phyloP scores from a whole-genome alignment of 2,113 vertebrate species.

The Myodes glareolus region DNA sequence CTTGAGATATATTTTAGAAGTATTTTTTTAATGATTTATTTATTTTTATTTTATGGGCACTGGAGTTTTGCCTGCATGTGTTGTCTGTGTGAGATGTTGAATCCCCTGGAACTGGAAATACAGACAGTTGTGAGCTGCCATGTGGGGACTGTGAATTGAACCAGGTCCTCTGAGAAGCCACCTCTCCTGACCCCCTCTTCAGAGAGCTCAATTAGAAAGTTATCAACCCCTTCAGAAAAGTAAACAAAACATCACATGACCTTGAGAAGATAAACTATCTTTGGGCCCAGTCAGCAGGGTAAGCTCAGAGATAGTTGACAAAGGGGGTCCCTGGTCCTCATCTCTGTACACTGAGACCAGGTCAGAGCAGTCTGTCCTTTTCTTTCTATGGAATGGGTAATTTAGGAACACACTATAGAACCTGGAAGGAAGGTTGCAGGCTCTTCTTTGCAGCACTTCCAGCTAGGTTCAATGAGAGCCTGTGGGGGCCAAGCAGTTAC shows the following conservation, averaged over 20 bases:
- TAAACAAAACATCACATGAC: neutral
- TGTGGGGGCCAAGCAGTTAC: neutral
- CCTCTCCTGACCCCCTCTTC: neutral
- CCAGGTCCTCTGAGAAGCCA: neutral
- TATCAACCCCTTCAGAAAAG: neutral
- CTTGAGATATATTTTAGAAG: neutral
- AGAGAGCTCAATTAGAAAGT: conserved; percentile 18
- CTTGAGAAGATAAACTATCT: neutral
- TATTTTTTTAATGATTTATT: neutral
- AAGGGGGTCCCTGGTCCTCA: neutral
- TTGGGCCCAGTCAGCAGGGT: neutral
- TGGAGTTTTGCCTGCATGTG: neutral
- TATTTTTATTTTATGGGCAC: neutral
- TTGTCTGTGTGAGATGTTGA: neutral
- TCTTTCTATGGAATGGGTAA: neutral
- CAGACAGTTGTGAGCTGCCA: neutral
- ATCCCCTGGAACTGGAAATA: neutral
- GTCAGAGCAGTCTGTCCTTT: neutral
- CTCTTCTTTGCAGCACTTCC: neutral
- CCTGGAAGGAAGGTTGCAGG: neutral
- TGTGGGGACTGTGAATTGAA: neutral
- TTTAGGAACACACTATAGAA: neutral
- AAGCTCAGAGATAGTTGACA: neutral
- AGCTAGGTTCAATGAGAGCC: conserved; percentile 13
- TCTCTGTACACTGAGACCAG: neutral